Percentiles rank a stretch among this genome's conserved stretches.
These are phyloP conservation scores for Muscidifurax raptorellus DNA, from an alignment of 1,140 invertebrate genomes.

Conservation along the genomic window DNA sequence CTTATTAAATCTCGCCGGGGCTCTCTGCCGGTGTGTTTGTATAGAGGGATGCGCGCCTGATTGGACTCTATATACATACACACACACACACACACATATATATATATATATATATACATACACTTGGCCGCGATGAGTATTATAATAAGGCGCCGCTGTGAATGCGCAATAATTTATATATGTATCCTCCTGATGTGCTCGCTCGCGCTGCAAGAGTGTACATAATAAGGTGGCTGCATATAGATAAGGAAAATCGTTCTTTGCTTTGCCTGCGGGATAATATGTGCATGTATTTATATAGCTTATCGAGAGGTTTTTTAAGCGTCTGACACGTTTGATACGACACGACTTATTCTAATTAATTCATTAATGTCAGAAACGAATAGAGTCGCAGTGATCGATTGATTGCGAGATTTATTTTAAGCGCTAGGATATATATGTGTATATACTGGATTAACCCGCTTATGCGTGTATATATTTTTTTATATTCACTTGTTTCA, in stretches of 20 bases:
- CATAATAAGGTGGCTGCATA: not conserved
- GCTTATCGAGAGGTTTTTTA: not conserved
- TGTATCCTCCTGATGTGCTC: not conserved
- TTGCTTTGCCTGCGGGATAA: not conserved
- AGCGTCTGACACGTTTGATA: not conserved
- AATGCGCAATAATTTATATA: constrained; percentile 17
- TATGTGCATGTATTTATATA: not conserved
- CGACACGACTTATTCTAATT: not conserved
- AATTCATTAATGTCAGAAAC: not conserved
- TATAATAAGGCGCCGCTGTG: not conserved
- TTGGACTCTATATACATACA: not conserved
- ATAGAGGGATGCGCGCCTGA: not conserved
- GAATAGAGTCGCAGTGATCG: too few relatives aligned
- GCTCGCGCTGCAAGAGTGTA: not conserved
- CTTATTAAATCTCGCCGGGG: constrained; percentile 57
- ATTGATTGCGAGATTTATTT: too few relatives aligned
- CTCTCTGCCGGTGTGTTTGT: not conserved
- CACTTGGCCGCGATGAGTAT: not conserved
- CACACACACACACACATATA: too few relatives aligned
- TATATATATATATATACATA: too few relatives aligned
- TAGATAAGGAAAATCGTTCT: constrained; percentile 3
- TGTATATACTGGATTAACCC: not conserved
- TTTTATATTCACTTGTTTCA: too few relatives aligned
- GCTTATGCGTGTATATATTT: too few relatives aligned
- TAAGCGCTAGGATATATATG: not conserved